These are phyloP conservation scores for Trachelus stipa DNA, from an alignment of 2,888 invertebrate genomes.

Conservation along the genomic window DNA sequence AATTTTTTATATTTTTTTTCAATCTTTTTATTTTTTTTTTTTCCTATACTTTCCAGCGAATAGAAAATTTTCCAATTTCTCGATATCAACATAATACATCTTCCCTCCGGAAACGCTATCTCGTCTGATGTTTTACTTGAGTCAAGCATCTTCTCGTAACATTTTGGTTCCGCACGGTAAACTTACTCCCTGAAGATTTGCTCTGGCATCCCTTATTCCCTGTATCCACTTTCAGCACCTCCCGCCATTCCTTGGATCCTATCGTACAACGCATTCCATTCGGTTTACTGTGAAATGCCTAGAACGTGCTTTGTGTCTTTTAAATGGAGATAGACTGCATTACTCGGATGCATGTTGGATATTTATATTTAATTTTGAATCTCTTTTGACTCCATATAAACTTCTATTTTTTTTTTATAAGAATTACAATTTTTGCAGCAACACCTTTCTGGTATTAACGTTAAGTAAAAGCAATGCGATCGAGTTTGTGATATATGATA, in stretches of 20 bases:
- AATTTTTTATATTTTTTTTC: background rate
- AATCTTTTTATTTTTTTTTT: background rate
- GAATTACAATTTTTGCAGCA: background rate
- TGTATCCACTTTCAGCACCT: background rate
- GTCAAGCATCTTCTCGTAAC: background rate
- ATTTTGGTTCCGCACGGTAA: slow-evolving; percentile 34
- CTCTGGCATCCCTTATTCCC: slow-evolving; percentile 28
- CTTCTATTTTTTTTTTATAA: background rate
- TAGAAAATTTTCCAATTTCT: background rate
- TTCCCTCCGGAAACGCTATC: background rate
- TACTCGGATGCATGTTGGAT: background rate
- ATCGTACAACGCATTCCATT: background rate
- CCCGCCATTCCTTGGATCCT: background rate
- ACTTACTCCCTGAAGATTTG: slow-evolving; percentile 40
- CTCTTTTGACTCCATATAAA: background rate
- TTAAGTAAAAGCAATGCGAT: background rate
- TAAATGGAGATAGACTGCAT: background rate
- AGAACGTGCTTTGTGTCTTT: background rate
- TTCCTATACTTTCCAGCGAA: background rate
- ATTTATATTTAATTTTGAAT: background rate
- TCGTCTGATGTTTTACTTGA: background rate
- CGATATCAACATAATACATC: background rate
- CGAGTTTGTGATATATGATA: background rate
- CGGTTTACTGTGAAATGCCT: background rate
- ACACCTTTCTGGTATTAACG: background rate